These are phyloP conservation scores for Anas flavirostris DNA, from an alignment of 2,797 vertebrate species.

Conservation along the genomic window DNA sequence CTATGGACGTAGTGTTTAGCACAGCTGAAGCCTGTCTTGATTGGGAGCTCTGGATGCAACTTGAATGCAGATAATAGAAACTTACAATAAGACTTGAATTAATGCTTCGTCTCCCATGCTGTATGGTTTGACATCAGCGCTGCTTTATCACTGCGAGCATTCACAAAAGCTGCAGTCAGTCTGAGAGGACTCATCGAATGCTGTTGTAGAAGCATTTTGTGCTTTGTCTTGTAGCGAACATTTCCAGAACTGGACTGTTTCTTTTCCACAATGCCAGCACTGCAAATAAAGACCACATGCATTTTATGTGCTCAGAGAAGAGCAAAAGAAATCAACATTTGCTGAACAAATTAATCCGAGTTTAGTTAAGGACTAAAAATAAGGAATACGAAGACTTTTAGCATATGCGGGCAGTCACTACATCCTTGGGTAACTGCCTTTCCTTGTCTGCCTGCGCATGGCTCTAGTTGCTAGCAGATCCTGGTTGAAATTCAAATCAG, in stretches of 20 bases:
- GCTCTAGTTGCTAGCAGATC: background rate
- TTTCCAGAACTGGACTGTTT: background rate
- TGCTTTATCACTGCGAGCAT: background rate
- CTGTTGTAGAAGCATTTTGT: background rate
- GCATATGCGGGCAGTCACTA: background rate
- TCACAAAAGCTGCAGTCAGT: background rate
- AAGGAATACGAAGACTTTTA: background rate
- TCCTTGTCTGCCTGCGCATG: background rate
- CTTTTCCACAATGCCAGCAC: background rate
- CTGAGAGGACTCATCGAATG: background rate
- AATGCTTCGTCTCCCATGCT: background rate
- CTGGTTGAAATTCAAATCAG: conserved; percentile 50
- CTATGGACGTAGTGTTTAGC: background rate
- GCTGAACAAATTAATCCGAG: background rate
- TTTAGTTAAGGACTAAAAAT: background rate
- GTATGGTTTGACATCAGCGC: background rate
- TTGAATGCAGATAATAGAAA: conserved; percentile 22
- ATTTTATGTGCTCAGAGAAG: background rate
- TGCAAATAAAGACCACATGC: background rate
- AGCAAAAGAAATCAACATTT: background rate
- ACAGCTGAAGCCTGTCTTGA: conserved; percentile 10
- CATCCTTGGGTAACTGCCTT: background rate
- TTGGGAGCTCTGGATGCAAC: conserved; percentile 1
- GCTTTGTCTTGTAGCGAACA: background rate
- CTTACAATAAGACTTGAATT: background rate